Base-by-base conservation (phyloP, 2,113 vertebrate species). In the Seriola rivoliana region DNA sequence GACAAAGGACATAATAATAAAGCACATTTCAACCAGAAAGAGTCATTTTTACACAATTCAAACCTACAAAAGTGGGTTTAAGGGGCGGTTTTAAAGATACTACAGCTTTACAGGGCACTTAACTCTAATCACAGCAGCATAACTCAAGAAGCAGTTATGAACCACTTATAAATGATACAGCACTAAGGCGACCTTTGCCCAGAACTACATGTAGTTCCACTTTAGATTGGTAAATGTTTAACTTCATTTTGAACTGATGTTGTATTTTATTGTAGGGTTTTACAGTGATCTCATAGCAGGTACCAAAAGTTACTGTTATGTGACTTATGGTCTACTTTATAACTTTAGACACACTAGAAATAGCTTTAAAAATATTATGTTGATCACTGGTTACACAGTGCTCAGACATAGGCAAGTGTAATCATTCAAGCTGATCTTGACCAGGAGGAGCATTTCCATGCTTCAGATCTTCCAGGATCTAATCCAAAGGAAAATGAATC, bases 401-500 rank as follows among this genome's bases (percentile, higher is more conserved):
- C 46, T 32, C 55, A 57, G 50, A 60, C 48, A 12, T 9, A 42
- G 16, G 46, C 21, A 13, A 8, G 17, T 67, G 63, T 29, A 63
- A 44, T 77, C 4, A 68, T 71, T 59, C 23, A 64, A 44, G 64
- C 16, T 50, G 50, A 71, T 16, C 12, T 2, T 38, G 1, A 57
- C 71, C 58, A 64, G 14, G 16, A 54, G 55, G n/a, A 46, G 48
- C 73, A 60, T 74, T 75, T 71, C 73, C 19, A 36, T n/a, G 52
- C 40, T 54, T 73, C 60, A 72, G 16, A 67, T 65, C 65, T 66
- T 76, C 46, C 62, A 46, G 68, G 63, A 77, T 54, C 34, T 21
- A 16, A 58, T 71, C 75, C 58, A 86, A 67, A 62, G 59, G 64
- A 68, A 82, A 79, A 82, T 34, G 3, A 68, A 68, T 81, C 36